A percentile compares a stretch with the other conserved stretches of the same genome.
These are phyloP conservation scores for Alaudala cheleensis DNA, from an alignment of 2,113 vertebrate species.

Conservation along the genomic window DNA sequence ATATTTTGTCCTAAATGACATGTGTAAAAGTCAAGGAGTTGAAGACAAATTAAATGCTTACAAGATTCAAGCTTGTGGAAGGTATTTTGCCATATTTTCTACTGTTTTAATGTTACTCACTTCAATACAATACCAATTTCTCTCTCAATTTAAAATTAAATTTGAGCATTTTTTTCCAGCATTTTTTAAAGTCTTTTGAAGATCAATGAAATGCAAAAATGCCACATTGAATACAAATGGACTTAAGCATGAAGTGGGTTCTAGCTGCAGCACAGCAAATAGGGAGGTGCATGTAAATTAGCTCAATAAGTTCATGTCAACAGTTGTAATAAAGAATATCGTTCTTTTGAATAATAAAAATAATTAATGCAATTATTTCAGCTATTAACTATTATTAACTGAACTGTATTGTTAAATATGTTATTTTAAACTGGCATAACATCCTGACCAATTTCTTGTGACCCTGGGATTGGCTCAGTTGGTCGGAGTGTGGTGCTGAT, in stretches of 20 bases:
- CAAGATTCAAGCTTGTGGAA: not conserved
- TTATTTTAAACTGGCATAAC: not conserved
- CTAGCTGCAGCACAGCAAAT: not conserved
- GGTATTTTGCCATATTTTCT: not conserved
- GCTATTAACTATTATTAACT: not conserved
- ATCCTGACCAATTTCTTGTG: not conserved
- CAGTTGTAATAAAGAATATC: not conserved
- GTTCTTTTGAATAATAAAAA: not conserved
- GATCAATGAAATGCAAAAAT: not conserved
- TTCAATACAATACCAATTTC: not conserved
- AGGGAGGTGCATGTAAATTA: not conserved
- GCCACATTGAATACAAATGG: not conserved
- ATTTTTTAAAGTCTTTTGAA: not conserved
- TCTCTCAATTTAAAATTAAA: not conserved
- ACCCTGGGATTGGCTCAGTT: not conserved
- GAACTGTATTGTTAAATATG: not conserved
- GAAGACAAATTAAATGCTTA: not conserved
- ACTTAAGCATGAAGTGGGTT: not conserved
- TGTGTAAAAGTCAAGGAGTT: not conserved
- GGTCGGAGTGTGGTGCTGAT: not conserved
- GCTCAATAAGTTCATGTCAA: not conserved
- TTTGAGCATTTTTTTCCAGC: not conserved
- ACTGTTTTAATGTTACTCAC: not conserved
- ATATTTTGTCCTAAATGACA: not conserved
- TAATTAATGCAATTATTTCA: not conserved